A percentile compares a stretch with the other conserved stretches of the same genome.
Evolutionary conservation across 2,113 vertebrate species (phyloP).

Genomic region (Penelope pileata): DNA sequence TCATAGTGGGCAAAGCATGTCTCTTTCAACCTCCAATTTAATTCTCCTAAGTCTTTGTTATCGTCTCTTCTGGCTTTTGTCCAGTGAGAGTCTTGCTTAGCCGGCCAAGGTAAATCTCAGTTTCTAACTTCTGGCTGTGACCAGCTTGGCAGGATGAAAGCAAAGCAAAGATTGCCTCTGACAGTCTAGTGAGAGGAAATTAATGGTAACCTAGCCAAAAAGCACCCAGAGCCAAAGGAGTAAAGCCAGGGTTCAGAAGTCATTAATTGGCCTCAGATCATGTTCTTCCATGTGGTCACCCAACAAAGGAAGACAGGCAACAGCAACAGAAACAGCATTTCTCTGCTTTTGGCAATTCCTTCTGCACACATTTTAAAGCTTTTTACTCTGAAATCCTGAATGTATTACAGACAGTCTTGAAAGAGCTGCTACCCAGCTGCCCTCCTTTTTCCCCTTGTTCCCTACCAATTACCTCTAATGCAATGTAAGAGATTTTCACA

Average conservation of each 20-base stretch:
- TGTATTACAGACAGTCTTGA: not conserved
- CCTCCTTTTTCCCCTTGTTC: not conserved
- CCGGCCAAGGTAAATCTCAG: slow-evolving; percentile 1
- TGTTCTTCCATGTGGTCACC: not conserved
- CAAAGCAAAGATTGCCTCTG: not conserved
- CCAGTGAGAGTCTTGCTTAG: not conserved
- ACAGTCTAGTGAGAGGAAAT: not conserved
- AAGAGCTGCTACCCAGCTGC: not conserved
- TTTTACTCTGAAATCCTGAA: not conserved
- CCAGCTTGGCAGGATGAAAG: not conserved
- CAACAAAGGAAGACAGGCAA: not conserved
- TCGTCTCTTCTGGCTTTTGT: not conserved
- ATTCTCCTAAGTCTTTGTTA: not conserved
- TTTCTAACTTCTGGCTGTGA: not conserved
- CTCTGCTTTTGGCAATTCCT: not conserved
- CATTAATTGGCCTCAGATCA: not conserved
- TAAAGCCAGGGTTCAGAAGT: not conserved
- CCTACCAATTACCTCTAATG: not conserved
- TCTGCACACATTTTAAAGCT: accelerated
- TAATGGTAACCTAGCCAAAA: not conserved
- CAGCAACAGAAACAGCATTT: not conserved
- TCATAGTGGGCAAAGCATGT: not conserved
- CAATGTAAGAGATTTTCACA: not conserved
- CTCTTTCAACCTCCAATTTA: not conserved
- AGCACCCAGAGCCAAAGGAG: not conserved